These are phyloP conservation scores for Lagopus muta DNA, from an alignment of 2,113 vertebrate genomes.

Conservation along the genomic window DNA sequence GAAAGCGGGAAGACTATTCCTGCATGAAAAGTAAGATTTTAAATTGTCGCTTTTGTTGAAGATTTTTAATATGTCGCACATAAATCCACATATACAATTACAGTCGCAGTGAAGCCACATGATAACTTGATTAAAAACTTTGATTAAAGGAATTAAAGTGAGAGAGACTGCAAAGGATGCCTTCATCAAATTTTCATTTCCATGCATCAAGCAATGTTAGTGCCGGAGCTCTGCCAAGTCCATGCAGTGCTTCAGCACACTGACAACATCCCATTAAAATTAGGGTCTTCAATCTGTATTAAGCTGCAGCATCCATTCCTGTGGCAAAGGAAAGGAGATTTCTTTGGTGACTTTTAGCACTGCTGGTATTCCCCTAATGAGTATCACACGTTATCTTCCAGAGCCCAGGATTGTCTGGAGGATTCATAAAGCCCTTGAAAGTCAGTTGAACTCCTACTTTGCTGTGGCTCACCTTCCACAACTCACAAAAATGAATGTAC, in stretches of 20 bases:
- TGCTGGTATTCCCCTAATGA: neutral
- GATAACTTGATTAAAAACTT: conserved; percentile 6
- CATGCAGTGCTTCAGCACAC: neutral
- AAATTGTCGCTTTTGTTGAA: neutral
- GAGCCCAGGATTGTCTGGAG: neutral
- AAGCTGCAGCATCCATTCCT: neutral
- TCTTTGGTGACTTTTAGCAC: neutral
- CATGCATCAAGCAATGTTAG: neutral
- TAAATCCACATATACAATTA: conserved; percentile 14
- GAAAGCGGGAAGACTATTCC: neutral
- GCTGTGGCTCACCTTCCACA: neutral
- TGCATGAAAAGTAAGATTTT: neutral
- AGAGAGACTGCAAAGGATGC: neutral
- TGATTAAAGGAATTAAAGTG: conserved; percentile 17
- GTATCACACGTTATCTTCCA: neutral
- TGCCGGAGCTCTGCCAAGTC: neutral
- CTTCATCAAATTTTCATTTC: neutral
- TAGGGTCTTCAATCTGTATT: neutral
- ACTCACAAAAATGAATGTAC: neutral
- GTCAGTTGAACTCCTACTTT: neutral
- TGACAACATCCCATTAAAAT: neutral
- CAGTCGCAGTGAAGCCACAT: neutral
- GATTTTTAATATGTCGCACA: neutral
- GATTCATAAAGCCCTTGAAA: neutral
- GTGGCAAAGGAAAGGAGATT: neutral